Base-by-base conservation (phyloP, 1,140 invertebrate genomes). In the Lepidurus couesii region DNA sequence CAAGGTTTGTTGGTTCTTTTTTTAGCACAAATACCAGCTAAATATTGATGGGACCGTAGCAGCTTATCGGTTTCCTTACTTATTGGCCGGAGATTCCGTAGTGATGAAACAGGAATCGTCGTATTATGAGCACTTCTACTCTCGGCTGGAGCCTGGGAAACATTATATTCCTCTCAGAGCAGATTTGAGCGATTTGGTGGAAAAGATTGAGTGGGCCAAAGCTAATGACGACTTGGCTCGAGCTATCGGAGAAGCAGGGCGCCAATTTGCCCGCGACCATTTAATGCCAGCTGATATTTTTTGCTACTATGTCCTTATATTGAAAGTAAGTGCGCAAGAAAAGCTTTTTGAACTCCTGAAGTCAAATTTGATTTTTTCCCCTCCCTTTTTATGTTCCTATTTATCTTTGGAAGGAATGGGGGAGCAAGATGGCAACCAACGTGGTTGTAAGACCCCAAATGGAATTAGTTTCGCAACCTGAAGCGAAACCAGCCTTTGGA, bases 31-130 rank as follows among this genome's bases (percentile, higher is more conserved):
- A 87, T 98, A 97, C 86, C 95, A 96, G 86, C 84, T 99, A 26
- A 96, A 92, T 84, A 90, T 98, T 75, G 97, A 99, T 89, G 97
- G 97, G 24, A 96, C 95, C 78, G 97, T 99, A 26, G 96, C 97
- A 73, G 93, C 96, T 0, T 99, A 98, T 86, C 88, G 97, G 82
- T 90, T 97, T 79, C 96, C 97, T 1, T 98, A 96, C 85, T 87
- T 98, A 13, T 84, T 98, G 77, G 92, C 89, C 78, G 95, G 96
- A 10, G 91, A 92, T 83, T 91, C 93, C 26, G 85, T 96, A 65
- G 91, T 98, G 11, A 87, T 98, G 1, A 99, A 98, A 87, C 95
- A 97, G 85, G 90, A 95, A 74, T 98, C 96, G 0, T 87, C 89
- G 26, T 98, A 95, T 85, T 96, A 96, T 85, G 97, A 98, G 88